Percentiles rank a stretch among this genome's conserved stretches.
Conservation (phyloP, 2,888 invertebrate species). For the Helobdella robusta region DNA sequence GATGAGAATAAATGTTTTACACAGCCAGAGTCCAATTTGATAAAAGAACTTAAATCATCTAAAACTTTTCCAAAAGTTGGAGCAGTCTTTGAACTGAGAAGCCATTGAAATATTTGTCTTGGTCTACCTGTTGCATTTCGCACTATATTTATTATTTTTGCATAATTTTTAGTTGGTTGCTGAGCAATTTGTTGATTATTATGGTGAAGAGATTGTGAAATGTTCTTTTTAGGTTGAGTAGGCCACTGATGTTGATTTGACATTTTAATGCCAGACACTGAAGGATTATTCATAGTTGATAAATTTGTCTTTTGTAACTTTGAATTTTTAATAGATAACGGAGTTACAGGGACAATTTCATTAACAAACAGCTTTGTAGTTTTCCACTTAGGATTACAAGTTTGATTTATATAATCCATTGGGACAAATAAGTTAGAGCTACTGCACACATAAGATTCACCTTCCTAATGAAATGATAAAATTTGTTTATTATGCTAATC, state of each 20-base stretch:
- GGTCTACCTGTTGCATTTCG: constrained; percentile 82
- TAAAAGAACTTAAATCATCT: constrained; percentile 81
- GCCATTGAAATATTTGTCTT: constrained; percentile 72
- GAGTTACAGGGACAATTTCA: constrained; percentile 16
- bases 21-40: constrained; percentile 85
- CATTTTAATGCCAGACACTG: background rate
- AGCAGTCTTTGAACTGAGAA: constrained; percentile 88
- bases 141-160: constrained; percentile 79
- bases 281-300: background rate
- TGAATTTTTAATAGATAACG: background rate
- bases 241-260: too few species aligned
- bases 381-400: constrained; percentile 22
- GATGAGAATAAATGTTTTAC: constrained; percentile 84
- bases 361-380: constrained; percentile 20
- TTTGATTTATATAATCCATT: constrained; percentile 12
- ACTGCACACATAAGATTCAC: constrained; percentile 84
- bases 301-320: background rate
- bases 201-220: too few species aligned
- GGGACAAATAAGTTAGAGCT: constrained; percentile 12
- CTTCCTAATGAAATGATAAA: constrained; percentile 10
- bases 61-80: constrained; percentile 71
- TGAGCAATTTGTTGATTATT: too few species aligned
- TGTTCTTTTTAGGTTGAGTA: too few species aligned
- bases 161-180: background rate
- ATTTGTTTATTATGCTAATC: too few species aligned